Base-by-base conservation (phyloP, 2,888 invertebrate species). In the Pristionchus maxplancki region DNA sequence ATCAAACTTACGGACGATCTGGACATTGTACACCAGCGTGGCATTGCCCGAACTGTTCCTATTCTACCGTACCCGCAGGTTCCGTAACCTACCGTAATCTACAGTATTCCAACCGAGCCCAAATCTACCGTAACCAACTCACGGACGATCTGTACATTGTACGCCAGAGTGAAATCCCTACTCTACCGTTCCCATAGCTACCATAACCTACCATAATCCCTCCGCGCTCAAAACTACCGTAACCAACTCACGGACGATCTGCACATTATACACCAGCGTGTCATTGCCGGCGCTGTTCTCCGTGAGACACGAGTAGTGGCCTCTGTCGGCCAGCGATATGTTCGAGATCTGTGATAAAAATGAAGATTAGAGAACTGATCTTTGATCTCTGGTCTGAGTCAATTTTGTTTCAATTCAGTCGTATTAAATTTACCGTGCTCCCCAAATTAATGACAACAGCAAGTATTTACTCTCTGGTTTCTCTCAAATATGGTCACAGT, bases 241-340 rank as follows among this genome's bases (percentile, higher is more conserved):
- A 24, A 24, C 44, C 44, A 6, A 92, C 93, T 92, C 88, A 94
- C 94, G 93, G 48, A 93, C 91, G 50, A 94, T 91, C 82, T 93
- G 91, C 15, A 94, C 92, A 88, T 93, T 93, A 91, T 93, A 94
- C 81, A 92, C 89, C 31, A 95, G 93, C 28, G 91, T 91, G 78
- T 94, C 95, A 37, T 93, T 93, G 88, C 95, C 95, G 5, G 95
- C 95, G 20, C 92, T 93, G 90, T 95, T 95, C 62, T 90, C 92
- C 5, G 95, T 95, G 24, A 92, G 89, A 89, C 95, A 95, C 9
- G 91, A 93, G 92, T 95, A 95, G 17, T 94, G 92, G 8, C 95
- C 95, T 67, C 94, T 93, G 89, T 95, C 95, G n/a, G 74, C 74
- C 13, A 93, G 89, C 1, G 93, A 89, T 17, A 93, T 90, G 88